Evolutionary conservation across 1,140 invertebrate species (phyloP).

Genomic region (Calycopis cecrops): DNA sequence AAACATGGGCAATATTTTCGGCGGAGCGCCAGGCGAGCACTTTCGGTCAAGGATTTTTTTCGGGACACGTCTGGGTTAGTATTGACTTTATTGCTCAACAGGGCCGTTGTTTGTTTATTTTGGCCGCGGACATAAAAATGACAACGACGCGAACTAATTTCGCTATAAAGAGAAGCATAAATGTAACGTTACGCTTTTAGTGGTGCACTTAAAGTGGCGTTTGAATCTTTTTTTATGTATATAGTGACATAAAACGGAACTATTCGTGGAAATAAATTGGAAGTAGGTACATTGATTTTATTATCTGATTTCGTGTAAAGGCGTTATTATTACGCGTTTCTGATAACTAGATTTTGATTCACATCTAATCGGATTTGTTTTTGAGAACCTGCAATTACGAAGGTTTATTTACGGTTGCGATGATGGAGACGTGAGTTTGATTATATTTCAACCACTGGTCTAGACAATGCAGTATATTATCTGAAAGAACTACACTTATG

Average conservation of each 20-base stretch:
- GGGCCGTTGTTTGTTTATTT: conserved; percentile 54
- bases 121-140: conserved; percentile 46
- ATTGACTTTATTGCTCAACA: conserved; percentile 67
- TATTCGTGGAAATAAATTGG: neutral
- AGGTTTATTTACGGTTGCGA: too few species aligned
- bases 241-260: neutral
- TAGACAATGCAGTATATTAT: too few species aligned
- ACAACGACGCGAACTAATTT: conserved; percentile 22
- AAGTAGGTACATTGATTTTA: neutral
- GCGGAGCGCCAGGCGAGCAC: conserved; percentile 47
- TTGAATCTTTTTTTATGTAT: conserved; percentile 3
- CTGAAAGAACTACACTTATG: too few species aligned
- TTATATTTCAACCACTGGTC: too few species aligned
- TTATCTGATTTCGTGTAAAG: neutral
- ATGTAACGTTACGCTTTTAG: conserved; percentile 7
- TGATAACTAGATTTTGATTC: too few species aligned
- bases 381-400: too few species aligned
- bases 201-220: conserved; percentile 5
- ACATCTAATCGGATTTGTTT: too few species aligned
- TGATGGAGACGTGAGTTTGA: too few species aligned
- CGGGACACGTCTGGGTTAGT: conserved; percentile 63
- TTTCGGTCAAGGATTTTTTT: conserved; percentile 55
- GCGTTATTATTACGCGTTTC: too few species aligned
- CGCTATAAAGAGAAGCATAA: conserved; percentile 4
- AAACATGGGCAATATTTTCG: conserved; percentile 65